phyloP scores from a whole-genome alignment of 2,113 vertebrate species.

The Atherinomorus stipes region DNA sequence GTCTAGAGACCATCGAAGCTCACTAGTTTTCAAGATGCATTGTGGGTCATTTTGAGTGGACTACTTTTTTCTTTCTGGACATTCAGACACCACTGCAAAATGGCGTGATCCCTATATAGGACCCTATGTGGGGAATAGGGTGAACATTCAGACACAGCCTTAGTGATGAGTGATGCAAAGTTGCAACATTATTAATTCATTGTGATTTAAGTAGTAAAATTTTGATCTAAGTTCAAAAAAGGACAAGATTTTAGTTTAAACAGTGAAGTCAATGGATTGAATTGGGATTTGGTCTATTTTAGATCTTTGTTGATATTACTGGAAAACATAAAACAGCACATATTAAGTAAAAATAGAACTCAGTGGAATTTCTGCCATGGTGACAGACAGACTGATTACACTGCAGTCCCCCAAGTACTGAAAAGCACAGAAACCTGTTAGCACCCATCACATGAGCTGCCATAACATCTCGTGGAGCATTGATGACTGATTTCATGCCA shows the following conservation, averaged over 20 bases:
- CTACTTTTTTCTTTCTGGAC: too few relatives aligned
- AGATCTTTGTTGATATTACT: neutral
- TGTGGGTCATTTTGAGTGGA: too few relatives aligned
- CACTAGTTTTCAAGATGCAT: too few relatives aligned
- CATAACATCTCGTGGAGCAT: constrained; percentile 16
- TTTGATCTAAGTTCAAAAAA: neutral
- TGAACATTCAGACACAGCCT: too few relatives aligned
- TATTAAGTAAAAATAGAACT: constrained; percentile 3
- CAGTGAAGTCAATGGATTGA: neutral
- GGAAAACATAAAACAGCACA: neutral
- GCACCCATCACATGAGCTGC: constrained; percentile 26
- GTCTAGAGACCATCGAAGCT: too few relatives aligned
- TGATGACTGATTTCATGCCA: constrained; percentile 8
- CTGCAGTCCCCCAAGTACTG: neutral
- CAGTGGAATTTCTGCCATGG: neutral
- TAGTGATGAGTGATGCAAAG: neutral
- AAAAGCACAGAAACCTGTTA: constrained; percentile 22
- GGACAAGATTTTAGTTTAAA: neutral
- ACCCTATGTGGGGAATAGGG: too few relatives aligned
- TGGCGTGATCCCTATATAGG: too few relatives aligned
- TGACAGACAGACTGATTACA: constrained; percentile 31
- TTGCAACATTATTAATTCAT: neutral
- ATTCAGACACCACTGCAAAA: too few relatives aligned
- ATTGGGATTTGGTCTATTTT: neutral
- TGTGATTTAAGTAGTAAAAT: too few relatives aligned